phyloP scores from a whole-genome alignment of 2,113 vertebrate genomes.

The Varanus komodoensis region DNA sequence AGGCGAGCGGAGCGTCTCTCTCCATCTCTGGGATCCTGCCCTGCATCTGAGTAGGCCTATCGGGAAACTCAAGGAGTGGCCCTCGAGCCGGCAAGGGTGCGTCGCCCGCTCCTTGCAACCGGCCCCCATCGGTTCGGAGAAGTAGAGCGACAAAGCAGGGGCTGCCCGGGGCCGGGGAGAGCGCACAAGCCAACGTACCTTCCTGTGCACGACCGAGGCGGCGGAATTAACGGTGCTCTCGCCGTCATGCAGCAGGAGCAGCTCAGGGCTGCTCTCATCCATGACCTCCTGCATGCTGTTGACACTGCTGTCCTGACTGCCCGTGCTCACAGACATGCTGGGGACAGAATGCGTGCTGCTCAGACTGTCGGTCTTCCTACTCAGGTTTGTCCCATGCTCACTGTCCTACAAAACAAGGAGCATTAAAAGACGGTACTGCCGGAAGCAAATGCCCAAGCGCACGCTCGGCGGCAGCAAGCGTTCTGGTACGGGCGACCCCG shows the following conservation, averaged over 20 bases:
- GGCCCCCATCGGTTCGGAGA: neutral
- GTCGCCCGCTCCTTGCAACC: neutral
- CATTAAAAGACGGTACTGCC: constrained; percentile 47
- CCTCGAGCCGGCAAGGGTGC: neutral
- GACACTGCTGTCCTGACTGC: constrained; percentile 97
- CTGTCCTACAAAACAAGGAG: constrained; percentile 86
- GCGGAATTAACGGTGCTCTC: constrained; percentile 86
- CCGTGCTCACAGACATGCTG: constrained; percentile 94
- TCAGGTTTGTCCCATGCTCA: constrained; percentile 86
- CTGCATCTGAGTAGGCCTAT: neutral
- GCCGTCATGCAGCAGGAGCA: constrained; percentile 86
- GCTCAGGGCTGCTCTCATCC: constrained; percentile 92
- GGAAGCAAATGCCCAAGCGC: constrained; percentile 44
- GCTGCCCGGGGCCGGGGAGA: constrained; percentile 7
- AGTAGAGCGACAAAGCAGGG: constrained; percentile 11
- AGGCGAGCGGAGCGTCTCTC: neutral
- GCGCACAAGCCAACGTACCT: constrained; percentile 80
- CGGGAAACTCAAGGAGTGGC: neutral
- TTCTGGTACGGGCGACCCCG: constrained; percentile 59
- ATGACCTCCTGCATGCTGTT: constrained; percentile 98
- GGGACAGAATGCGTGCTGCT: constrained; percentile 98
- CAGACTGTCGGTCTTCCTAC: constrained; percentile 95
- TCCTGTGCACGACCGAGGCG: constrained; percentile 85
- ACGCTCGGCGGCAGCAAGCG: constrained; percentile 28
- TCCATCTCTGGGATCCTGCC: neutral